These are phyloP conservation scores for Erpornis zantholeuca DNA, from an alignment of 2,113 vertebrate species.

Conservation along the genomic window DNA sequence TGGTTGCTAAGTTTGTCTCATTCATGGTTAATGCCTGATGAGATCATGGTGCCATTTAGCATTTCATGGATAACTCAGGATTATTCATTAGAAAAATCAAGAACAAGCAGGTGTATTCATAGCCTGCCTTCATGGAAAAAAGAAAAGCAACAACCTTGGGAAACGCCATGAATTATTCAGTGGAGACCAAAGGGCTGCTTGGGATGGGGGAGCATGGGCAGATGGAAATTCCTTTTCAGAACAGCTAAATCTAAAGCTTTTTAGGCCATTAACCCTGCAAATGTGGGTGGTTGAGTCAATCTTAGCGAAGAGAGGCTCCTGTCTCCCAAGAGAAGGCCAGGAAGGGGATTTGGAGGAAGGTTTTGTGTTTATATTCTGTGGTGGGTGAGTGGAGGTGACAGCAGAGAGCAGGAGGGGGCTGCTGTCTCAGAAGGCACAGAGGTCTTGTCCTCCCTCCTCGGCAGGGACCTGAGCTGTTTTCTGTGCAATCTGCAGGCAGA, in stretches of 20 bases:
- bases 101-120: slow-evolving; percentile 32
- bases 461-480: background rate
- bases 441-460: background rate
- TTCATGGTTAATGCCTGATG: slow-evolving; percentile 50
- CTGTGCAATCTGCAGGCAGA: background rate
- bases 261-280: background rate
- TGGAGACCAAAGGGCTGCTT: background rate
- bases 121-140: background rate
- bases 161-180: background rate
- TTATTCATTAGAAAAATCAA: slow-evolving; percentile 57
- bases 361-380: background rate
- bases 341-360: background rate
- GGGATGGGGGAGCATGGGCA: background rate
- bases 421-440: background rate
- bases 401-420: fast-evolving
- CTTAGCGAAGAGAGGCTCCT: background rate
- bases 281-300: background rate
- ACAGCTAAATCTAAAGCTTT: background rate
- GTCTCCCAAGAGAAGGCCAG: background rate
- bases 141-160: background rate
- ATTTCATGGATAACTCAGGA: slow-evolving; percentile 56
- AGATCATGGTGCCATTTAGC: slow-evolving; percentile 62
- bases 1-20: slow-evolving; percentile 71
- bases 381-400: fast-evolving
- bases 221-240: background rate